Evolutionary conservation across 2,797 vertebrate species (phyloP), one percentile per base, ranked within the genome.

Genomic region (Myotis findleyi): DNA sequence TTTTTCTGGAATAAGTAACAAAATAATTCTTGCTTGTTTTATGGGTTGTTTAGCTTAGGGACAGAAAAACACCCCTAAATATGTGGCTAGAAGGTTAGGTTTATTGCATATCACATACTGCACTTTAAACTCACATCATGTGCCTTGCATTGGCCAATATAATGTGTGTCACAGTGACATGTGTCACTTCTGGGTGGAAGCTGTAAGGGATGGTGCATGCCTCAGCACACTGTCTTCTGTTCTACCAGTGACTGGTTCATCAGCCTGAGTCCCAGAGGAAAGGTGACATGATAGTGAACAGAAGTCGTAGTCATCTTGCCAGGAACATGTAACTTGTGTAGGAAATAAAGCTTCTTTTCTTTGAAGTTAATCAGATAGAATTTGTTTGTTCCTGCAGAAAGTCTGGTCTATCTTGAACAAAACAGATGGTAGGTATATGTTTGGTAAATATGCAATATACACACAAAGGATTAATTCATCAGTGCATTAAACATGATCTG

Each of bases 401-500:
- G 18, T 30, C 20, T 59, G n/a, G 62, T 62, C 41, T 90, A 33
- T 49, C 89, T 18, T 49, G 7, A 92, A 76, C 25, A 71, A 87
- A 87, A 90, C 9, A 81, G 27, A 81, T 81, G 14, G 23, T 95
- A 75, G 18, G 5, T 86, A 10, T 90, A 75, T 85, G 23, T 71
- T 57, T 83, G 25, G 1, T 83, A 68, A 95, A 68, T 91, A 38
- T 12, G 7, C 57, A 85, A 71, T 41, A 79, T 53, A 66, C 30
- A 90, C 49, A 62, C 51, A 30, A 94, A 68, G 76, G 20, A 64
- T 86, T 93, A 64, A 91, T 57, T 82, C 47, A 64, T 77, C 14
- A 89, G 23, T 66, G 12, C 23, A 76, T 91, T 90, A 90, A 77
- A 47, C n/a, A 82, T 87, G 51, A 81, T 77, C n/a, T 71, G 18